Evolutionary conservation across 30 jellyfish, hydroid and myxozoan species (phyloP).

Genomic region (Hydractinia echinata): DNA sequence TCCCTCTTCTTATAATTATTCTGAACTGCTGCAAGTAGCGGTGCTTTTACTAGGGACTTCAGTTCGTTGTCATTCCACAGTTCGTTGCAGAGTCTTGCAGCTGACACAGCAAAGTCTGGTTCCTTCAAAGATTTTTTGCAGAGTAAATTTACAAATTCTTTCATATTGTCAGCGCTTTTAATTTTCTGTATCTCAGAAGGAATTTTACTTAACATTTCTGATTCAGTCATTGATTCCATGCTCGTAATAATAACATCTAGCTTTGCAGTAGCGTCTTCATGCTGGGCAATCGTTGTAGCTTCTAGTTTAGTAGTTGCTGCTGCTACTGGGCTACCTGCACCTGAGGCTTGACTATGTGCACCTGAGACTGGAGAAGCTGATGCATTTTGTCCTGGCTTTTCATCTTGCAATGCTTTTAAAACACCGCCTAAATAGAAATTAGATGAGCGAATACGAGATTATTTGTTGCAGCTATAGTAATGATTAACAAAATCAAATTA

Average conservation of each 20-base stretch:
- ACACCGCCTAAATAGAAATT: too few species aligned
- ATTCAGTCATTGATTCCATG: background rate
- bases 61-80: slow-evolving; percentile 4
- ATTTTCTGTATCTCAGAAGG: slow-evolving; percentile 11
- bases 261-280: too few species aligned
- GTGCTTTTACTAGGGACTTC: slow-evolving; percentile 26
- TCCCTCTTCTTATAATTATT: slow-evolving; percentile 37
- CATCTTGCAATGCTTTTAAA: too few species aligned
- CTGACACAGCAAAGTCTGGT: slow-evolving; percentile 22
- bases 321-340: too few species aligned
- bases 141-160: slow-evolving; percentile 14
- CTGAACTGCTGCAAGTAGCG: slow-evolving; percentile 44
- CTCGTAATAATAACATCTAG: background rate
- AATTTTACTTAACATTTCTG: slow-evolving; percentile 14
- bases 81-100: slow-evolving; percentile 26
- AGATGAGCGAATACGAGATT: too few species aligned
- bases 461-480: too few species aligned
- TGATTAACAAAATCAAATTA: too few species aligned
- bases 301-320: too few species aligned
- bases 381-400: too few species aligned
- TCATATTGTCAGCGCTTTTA: background rate
- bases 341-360: too few species aligned
- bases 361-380: too few species aligned
- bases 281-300: too few species aligned
- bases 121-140: slow-evolving; percentile 25